Evolutionary conservation across 1,140 invertebrate species (phyloP).

Genomic region (Tribolium castaneum): DNA sequence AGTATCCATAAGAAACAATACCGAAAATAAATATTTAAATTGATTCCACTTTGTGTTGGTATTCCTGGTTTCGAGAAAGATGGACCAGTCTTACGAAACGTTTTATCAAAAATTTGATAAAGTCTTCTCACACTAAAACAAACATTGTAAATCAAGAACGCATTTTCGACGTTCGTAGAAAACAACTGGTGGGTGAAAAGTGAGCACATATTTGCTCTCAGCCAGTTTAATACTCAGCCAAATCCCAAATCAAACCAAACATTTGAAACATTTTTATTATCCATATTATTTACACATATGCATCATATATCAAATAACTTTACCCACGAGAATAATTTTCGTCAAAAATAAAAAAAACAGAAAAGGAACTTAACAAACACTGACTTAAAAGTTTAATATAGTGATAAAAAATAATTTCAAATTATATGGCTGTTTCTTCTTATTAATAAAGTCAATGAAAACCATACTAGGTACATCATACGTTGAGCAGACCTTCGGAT

Average conservation of each 20-base stretch:
- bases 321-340: too few relatives aligned
- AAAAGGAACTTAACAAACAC: too few relatives aligned
- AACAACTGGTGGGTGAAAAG: constrained; percentile 26
- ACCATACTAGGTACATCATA: constrained; percentile 2
- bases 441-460: neutral
- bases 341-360: too few relatives aligned
- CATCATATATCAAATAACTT: neutral
- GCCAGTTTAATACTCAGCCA: constrained; percentile 34
- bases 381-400: too few relatives aligned
- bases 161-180: constrained; percentile 43
- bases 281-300: too few relatives aligned
- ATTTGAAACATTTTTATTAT: constrained; percentile 7
- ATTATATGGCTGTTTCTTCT: too few relatives aligned
- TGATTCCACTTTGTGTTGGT: constrained; percentile 16
- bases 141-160: constrained; percentile 43
- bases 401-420: too few relatives aligned
- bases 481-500: constrained; percentile 37
- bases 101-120: constrained; percentile 47
- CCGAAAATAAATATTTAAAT: constrained; percentile 2
- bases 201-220: constrained; percentile 31
- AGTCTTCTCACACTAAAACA: constrained; percentile 31
- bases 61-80: constrained; percentile 25
- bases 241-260: constrained; percentile 29
- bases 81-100: constrained; percentile 6
- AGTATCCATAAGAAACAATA: constrained; percentile 1